Evolutionary conservation across 2,797 vertebrate species (phyloP).

Genomic region (Danionella dracula): DNA sequence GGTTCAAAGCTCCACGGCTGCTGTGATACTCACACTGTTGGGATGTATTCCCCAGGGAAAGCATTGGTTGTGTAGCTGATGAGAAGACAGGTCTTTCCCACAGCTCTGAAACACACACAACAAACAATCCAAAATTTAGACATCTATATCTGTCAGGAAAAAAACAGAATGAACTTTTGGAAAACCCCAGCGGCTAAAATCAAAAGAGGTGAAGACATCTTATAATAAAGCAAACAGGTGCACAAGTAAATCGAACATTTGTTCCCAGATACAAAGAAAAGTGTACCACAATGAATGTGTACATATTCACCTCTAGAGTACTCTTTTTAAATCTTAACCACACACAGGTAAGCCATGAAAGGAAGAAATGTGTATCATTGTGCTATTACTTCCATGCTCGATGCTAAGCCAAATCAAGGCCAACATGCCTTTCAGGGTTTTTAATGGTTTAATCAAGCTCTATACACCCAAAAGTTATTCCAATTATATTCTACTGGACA

Average conservation of each 20-base stretch:
- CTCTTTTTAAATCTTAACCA: not conserved
- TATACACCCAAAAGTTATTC: too few relatives aligned
- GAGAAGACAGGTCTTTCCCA: conserved; percentile 86
- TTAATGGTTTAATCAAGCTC: too few relatives aligned
- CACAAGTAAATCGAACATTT: not conserved
- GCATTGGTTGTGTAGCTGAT: conserved; percentile 91
- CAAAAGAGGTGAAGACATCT: too few relatives aligned
- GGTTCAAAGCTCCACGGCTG: not conserved
- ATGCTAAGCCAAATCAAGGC: not conserved
- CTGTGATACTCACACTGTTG: conserved; percentile 78
- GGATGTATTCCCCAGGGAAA: conserved; percentile 88
- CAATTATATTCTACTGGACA: too few relatives aligned
- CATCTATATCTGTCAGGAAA: not conserved
- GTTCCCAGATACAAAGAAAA: conserved; percentile 5
- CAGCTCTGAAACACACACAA: conserved; percentile 70
- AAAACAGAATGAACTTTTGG: not conserved
- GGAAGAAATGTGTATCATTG: not conserved
- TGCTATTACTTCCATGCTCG: not conserved
- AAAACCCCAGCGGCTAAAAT: conserved; percentile 9
- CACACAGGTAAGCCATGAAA: not conserved
- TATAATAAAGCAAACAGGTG: not conserved
- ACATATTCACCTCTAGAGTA: too few relatives aligned
- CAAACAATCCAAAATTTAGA: not conserved
- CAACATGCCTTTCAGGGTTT: too few relatives aligned
- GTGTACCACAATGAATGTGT: not conserved